Evolutionary conservation across 2,113 vertebrate genomes (phyloP), one percentile per base, ranked within the genome.

Genomic region (Crotalus horridus): DNA sequence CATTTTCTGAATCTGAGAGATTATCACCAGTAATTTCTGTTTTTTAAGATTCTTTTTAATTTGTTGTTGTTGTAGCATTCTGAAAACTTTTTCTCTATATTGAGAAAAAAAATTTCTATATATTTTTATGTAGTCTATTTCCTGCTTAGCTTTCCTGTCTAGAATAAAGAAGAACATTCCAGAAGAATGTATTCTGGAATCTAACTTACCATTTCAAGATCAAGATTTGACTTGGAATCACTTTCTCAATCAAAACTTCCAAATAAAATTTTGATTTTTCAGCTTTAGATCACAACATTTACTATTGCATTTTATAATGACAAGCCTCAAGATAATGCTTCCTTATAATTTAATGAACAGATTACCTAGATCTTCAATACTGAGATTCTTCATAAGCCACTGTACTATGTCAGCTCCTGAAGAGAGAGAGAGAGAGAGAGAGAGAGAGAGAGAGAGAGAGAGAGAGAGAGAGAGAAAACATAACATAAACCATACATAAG

Each of bases 311-410:
- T 55, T 88, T 23, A 81, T 20, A 56, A 43, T 15, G 46, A 6
- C 29, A 58, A 85, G 39, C 24, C 5, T 15, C 13, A 54, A 39
- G 4, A 21, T 56, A 6, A 69, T 51, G 51, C 69, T 51, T 92
- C 33, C 59, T 54, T 74, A 51, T 13, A 39, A 12, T 24, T 24
- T 20, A 20, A 64, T 61, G 46, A 87, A 48, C 24, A 61, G 7
- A 88, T 95, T 98, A 99, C 99, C 99, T 98, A 98, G 98, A 96
- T 99, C 99, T 90, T 99, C 99, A 91, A 98, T 98, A 94, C 53
- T 98, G 94, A 99, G 98, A 94, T 99, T 99, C 97, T 98, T 99
- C 98, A 99, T 98, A 94, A 99, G 97, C 99, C 99, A 99, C 96
- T 99, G 99, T 46, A 99, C 98, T 96, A 99, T 98, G 94, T 99